Conservation (phyloP, 2,888 invertebrate genomes). For the Mystacides longicornis region DNA sequence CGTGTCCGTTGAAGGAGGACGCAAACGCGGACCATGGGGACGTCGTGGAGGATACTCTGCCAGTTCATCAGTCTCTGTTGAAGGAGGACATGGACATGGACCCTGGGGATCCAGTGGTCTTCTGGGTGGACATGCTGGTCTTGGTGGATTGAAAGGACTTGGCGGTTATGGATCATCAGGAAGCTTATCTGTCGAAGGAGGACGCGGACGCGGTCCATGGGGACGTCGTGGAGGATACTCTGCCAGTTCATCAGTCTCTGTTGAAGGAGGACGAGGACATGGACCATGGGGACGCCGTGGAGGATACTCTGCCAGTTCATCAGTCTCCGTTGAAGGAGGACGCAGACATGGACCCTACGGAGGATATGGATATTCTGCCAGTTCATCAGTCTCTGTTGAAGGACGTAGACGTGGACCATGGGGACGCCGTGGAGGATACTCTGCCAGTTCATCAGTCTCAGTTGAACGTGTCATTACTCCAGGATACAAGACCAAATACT, state of each 20-base stretch:
- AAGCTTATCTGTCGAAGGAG: constrained; percentile 4
- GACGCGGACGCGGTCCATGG: background rate
- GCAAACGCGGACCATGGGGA: background rate
- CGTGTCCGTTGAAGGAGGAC: constrained; percentile 9
- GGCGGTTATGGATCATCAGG: background rate
- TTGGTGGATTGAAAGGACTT: background rate
- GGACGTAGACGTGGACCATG: constrained; percentile 6
- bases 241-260: background rate
- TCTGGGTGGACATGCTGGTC: too few species aligned
- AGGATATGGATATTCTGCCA: background rate
- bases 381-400: background rate
- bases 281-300: constrained; percentile 8
- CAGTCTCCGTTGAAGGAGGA: background rate
- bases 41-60: background rate
- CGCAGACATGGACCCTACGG: constrained; percentile 4
- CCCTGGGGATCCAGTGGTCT: constrained; percentile 3
- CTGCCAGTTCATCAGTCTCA: background rate
- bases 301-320: background rate
- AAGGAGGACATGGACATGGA: constrained; percentile 1
- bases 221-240: constrained; percentile 3
- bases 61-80: constrained; percentile 3
- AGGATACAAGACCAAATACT: background rate
- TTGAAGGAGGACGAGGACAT: background rate
- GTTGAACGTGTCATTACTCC: background rate
- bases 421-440: constrained; percentile 6